Evolutionary conservation across 2,797 vertebrate genomes (phyloP).

Genomic region (Pangasius krempfi): DNA sequence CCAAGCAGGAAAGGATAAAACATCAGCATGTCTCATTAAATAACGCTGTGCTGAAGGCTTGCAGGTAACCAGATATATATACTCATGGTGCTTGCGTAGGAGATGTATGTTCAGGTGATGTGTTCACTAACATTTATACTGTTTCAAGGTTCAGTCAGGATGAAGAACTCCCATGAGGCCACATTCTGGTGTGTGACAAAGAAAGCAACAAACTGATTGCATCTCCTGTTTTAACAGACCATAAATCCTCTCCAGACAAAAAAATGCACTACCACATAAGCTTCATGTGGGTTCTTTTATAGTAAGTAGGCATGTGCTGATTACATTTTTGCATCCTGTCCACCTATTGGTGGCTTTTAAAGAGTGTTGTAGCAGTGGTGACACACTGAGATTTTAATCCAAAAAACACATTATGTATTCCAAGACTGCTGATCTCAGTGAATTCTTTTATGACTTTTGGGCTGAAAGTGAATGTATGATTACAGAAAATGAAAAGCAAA

Average conservation of each 20-base stretch:
- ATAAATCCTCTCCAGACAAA: not conserved
- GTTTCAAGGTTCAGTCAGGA: not conserved
- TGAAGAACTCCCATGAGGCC: not conserved
- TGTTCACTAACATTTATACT: not conserved
- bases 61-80: not conserved
- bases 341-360: not conserved
- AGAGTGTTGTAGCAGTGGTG: not conserved
- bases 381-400: not conserved
- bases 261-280: not conserved
- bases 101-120: not conserved
- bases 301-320: not conserved
- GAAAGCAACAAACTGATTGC: not conserved
- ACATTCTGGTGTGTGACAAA: not conserved
- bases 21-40: not conserved
- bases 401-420: not conserved
- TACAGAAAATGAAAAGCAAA: not conserved
- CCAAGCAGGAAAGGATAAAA: not conserved
- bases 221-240: not conserved
- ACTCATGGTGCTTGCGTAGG: not conserved
- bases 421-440: not conserved
- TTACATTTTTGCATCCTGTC: not conserved
- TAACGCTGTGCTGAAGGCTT: not conserved
- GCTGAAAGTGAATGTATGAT: not conserved
- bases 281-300: not conserved
- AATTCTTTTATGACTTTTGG: not conserved